phyloP scores from a whole-genome alignment of 1,140 invertebrate species.

The Drosophila paulistorum region DNA sequence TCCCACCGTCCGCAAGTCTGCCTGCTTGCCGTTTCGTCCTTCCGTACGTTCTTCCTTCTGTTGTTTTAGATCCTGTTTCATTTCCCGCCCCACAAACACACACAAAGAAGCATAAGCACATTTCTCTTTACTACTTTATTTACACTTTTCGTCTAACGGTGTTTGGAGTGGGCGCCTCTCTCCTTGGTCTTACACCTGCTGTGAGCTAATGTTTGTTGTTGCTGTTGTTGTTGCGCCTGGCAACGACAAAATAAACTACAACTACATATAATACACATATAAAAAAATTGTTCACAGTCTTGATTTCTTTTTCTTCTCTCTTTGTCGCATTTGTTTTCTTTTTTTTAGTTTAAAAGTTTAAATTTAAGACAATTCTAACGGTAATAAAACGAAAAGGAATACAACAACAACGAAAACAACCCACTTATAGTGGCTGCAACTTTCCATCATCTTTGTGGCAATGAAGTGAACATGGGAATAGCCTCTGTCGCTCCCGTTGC shows the following conservation, averaged over 20 bases:
- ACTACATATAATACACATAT: neutral
- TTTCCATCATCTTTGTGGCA: conserved; percentile 5
- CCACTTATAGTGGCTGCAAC: conserved; percentile 5
- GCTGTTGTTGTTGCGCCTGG: conserved; percentile 61
- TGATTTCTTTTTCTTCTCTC: conserved; percentile 3
- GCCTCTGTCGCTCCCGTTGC: neutral
- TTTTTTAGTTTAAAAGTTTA: neutral
- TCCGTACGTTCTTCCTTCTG: conserved; percentile 31
- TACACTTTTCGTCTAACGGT: conserved; percentile 55
- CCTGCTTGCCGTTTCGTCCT: conserved; percentile 2
- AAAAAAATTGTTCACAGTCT: conserved; percentile 12
- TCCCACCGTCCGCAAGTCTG: conserved; percentile 3
- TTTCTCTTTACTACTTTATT: conserved; percentile 72
- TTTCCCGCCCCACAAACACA: conserved; percentile 35
- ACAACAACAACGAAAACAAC: neutral
- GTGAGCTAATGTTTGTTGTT: conserved; percentile 20
- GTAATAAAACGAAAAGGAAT: conserved; percentile 17
- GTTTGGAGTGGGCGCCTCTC: conserved; percentile 21
- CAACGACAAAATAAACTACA: conserved; percentile 39
- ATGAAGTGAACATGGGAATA: conserved; percentile 34
- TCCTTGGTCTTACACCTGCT: conserved; percentile 50
- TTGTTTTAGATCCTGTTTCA: conserved; percentile 59
- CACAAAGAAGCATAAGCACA: conserved; percentile 21
- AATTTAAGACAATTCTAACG: conserved; percentile 35
- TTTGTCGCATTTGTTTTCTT: conserved; percentile 24